Conservation (phyloP, 2,113 vertebrate species). For the Phycodurus eques region DNA sequence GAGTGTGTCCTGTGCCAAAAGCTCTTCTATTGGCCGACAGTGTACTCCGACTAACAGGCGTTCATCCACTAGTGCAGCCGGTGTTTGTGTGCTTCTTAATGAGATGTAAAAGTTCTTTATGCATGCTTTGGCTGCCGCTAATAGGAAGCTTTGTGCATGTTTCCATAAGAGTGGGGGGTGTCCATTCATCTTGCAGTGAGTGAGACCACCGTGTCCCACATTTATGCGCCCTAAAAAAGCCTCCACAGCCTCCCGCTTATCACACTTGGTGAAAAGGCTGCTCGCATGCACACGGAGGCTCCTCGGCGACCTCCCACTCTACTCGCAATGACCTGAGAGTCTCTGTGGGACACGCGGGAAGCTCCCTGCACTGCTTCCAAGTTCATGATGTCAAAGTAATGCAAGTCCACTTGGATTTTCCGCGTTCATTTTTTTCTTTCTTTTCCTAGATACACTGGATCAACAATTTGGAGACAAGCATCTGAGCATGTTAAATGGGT, state of each 20-base stretch:
- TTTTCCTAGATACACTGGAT: no score
- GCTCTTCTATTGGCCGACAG: conserved; percentile 32
- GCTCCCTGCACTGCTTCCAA: conserved; percentile 13
- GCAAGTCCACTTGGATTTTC: no score
- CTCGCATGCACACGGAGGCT: conserved; percentile 7
- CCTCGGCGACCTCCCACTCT: conserved; percentile 33
- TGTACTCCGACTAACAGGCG: conserved; percentile 35
- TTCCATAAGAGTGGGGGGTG: neutral
- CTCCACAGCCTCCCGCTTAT: conserved; percentile 30
- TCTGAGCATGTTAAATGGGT: no score
- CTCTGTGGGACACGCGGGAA: conserved; percentile 15
- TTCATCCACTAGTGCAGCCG: conserved; percentile 45
- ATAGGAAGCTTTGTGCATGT: conserved; percentile 26
- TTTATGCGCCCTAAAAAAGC: conserved; percentile 30
- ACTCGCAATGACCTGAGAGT: conserved; percentile 32
- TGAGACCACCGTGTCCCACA: conserved; percentile 30
- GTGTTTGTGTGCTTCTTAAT: conserved; percentile 23
- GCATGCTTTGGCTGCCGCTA: conserved; percentile 30
- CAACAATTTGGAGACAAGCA: no score
- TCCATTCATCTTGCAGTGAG: conserved; percentile 8
- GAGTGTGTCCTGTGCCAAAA: conserved; percentile 37
- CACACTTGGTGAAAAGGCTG: conserved; percentile 26
- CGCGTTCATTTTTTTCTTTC: no score
- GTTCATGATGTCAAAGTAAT: no score
- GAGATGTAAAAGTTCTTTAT: conserved; percentile 27